Conservation (phyloP, 2,797 vertebrate genomes). For the Eulemur mongoz region DNA sequence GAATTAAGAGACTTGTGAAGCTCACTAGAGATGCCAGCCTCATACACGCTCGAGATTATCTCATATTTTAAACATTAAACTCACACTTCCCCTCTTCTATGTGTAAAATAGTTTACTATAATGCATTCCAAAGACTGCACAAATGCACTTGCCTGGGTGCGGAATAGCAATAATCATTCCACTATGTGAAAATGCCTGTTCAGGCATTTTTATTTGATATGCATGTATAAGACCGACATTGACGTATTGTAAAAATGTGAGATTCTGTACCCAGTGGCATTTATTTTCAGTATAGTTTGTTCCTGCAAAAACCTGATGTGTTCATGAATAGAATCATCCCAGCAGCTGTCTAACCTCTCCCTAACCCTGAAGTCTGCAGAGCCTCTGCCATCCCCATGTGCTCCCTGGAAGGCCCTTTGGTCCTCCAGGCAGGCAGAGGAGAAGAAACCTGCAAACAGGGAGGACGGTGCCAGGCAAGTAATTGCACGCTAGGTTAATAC, state of each 20-base stretch:
- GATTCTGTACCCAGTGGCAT: slow-evolving; percentile 69
- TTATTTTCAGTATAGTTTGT: slow-evolving; percentile 79
- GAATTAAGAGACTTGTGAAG: background rate
- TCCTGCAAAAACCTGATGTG: slow-evolving; percentile 69
- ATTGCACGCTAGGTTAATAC: background rate
- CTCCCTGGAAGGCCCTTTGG: slow-evolving; percentile 63
- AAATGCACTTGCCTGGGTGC: background rate
- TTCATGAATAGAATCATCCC: slow-evolving; percentile 70
- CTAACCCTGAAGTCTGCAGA: slow-evolving; percentile 61
- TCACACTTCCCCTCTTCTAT: background rate
- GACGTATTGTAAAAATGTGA: slow-evolving; percentile 71
- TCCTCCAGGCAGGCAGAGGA: background rate
- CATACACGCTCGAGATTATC: background rate
- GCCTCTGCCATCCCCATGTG: background rate
- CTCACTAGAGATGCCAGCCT: background rate
- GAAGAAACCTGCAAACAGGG: background rate
- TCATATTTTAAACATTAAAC: background rate
- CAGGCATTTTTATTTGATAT: slow-evolving; percentile 70
- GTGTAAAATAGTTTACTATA: background rate
- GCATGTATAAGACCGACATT: slow-evolving; percentile 72
- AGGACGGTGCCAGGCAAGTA: background rate
- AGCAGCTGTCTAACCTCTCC: slow-evolving; percentile 64
- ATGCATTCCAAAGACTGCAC: background rate
- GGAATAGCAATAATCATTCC: background rate
- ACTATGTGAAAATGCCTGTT: slow-evolving; percentile 56